Evolutionary conservation across 2,888 invertebrate species (phyloP).

Genomic region (Stenolophus ochropezus): DNA sequence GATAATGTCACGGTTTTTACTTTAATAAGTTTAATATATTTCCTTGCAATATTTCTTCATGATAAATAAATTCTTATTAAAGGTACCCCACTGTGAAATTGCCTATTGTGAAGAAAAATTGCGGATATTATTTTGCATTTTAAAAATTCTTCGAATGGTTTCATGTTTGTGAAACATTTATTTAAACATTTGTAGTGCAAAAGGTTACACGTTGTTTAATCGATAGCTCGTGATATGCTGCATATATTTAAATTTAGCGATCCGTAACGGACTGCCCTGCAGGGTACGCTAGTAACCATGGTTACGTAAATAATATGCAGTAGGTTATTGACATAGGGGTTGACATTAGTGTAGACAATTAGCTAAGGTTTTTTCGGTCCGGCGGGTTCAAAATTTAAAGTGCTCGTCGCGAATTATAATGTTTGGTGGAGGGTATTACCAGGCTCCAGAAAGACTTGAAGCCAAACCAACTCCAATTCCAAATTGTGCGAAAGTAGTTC

Average conservation of each 20-base stretch:
- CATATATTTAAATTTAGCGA: conserved; percentile 47
- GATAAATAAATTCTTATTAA: background rate
- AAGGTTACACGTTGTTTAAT: conserved; percentile 32
- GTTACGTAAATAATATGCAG: conserved; percentile 16
- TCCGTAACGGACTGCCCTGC: conserved; percentile 14
- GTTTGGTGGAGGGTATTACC: background rate
- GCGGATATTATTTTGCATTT: background rate
- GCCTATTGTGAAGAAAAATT: background rate
- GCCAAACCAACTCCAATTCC: background rate
- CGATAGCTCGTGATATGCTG: conserved; percentile 24
- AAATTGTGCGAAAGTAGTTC: background rate
- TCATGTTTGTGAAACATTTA: background rate
- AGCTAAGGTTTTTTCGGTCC: conserved; percentile 6
- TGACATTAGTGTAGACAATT: conserved; percentile 16
- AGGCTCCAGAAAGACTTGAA: background rate
- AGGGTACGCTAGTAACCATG: conserved; percentile 16
- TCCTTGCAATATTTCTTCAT: background rate
- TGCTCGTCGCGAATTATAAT: too few relatives aligned
- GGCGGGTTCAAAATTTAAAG: background rate
- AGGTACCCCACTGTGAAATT: background rate
- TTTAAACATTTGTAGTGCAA: background rate
- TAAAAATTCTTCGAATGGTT: background rate
- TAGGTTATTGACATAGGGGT: conserved; percentile 17
- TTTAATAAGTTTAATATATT: background rate
- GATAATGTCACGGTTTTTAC: too few relatives aligned